phyloP scores from a whole-genome alignment of 2,888 invertebrate genomes.

The Dryobota labecula region DNA sequence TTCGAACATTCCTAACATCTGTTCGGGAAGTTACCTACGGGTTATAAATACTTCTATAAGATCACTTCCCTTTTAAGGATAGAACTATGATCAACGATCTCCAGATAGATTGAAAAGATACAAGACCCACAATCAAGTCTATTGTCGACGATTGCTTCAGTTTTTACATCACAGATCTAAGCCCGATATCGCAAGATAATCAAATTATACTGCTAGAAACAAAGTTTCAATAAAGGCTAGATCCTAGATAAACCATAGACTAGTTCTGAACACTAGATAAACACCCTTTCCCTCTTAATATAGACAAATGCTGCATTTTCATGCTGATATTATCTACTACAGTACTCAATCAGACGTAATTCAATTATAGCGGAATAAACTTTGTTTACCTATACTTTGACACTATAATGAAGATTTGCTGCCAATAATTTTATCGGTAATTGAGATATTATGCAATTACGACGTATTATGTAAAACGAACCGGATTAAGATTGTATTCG shows the following conservation, averaged over 20 bases:
- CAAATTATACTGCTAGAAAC: constrained; percentile 42
- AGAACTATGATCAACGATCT: background rate
- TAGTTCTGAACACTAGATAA: constrained; percentile 42
- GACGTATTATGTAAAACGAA: constrained; percentile 58
- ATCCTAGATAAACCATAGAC: constrained; percentile 40
- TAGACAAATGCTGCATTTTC: constrained; percentile 48
- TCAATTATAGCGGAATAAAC: constrained; percentile 35
- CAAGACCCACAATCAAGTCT: constrained; percentile 24
- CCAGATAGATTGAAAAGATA: constrained; percentile 35
- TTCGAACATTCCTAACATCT: background rate
- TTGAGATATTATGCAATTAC: constrained; percentile 63
- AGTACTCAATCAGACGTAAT: constrained; percentile 35
- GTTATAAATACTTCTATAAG: background rate
- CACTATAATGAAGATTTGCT: constrained; percentile 57
- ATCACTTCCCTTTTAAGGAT: constrained; percentile 5
- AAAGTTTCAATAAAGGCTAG: constrained; percentile 58
- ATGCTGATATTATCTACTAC: constrained; percentile 36
- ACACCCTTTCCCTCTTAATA: constrained; percentile 47
- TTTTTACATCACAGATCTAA: constrained; percentile 39
- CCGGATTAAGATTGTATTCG: constrained; percentile 59
- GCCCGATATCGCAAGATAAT: constrained; percentile 52
- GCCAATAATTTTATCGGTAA: constrained; percentile 53
- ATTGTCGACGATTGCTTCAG: constrained; percentile 44
- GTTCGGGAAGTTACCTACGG: background rate
- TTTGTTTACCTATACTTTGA: constrained; percentile 52